These are phyloP conservation scores for Parapristionchus giblindavisi DNA, from an alignment of 2,888 invertebrate genomes.

Conservation along the genomic window DNA sequence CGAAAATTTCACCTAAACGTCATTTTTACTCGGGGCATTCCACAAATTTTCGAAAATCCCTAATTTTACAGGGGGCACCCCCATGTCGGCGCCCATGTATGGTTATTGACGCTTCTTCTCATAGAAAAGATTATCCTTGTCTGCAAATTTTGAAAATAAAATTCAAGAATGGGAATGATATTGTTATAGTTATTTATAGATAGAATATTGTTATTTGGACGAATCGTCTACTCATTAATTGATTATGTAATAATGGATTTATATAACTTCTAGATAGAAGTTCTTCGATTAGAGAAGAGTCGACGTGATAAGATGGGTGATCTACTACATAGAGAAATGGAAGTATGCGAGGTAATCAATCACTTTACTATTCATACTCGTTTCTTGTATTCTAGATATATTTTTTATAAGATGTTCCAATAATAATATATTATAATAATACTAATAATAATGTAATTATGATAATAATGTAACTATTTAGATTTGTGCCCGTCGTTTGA, in stretches of 20 bases:
- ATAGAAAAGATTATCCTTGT: no score
- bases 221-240: neutral
- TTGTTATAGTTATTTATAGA: neutral
- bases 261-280: constrained; percentile 20
- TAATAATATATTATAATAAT: no score
- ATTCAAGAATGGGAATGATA: neutral
- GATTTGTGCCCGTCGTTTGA: constrained; percentile 97
- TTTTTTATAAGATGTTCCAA: neutral
- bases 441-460: no score
- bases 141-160: no score
- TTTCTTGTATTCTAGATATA: neutral
- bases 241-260: neutral
- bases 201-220: neutral
- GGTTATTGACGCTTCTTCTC: no score
- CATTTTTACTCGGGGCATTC: no score
- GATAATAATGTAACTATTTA: no score
- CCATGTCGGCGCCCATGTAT: no score
- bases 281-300: constrained; percentile 15
- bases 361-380: neutral
- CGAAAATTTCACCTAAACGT: no score
- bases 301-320: constrained; percentile 21
- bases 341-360: constrained; percentile 21
- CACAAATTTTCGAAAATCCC: no score
- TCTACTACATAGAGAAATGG: constrained; percentile 29
- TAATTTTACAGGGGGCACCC: no score